Conservation (phyloP, 1,140 invertebrate genomes). For the Capitella teleta region DNA sequence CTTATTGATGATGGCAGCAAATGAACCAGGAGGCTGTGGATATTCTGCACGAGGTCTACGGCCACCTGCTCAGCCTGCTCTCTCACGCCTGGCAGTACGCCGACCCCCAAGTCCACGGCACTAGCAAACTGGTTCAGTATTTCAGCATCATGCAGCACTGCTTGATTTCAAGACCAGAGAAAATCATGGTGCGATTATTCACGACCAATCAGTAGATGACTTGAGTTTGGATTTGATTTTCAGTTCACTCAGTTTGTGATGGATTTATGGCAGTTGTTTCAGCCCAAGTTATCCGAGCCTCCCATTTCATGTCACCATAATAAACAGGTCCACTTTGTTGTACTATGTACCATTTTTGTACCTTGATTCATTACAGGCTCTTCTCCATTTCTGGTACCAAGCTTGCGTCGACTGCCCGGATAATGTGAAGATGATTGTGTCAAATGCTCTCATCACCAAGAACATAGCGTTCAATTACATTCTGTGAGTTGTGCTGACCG, state of each 20-base stretch:
- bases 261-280: slow-evolving; percentile 85
- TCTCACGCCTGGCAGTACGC: slow-evolving; percentile 68
- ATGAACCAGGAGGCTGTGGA: slow-evolving; percentile 58
- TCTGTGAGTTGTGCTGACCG: slow-evolving; percentile 68
- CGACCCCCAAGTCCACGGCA: slow-evolving; percentile 66
- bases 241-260: slow-evolving; percentile 61
- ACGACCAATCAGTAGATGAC: too few relatives aligned
- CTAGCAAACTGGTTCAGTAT: slow-evolving; percentile 81
- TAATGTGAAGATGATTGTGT: slow-evolving; percentile 74
- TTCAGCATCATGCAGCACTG: slow-evolving; percentile 83
- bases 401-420: slow-evolving; percentile 82
- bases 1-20: slow-evolving; percentile 12
- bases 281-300: slow-evolving; percentile 87
- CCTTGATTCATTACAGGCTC: slow-evolving; percentile 49
- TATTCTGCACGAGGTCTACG: slow-evolving; percentile 74
- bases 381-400: slow-evolving; percentile 84
- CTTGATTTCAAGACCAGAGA: slow-evolving; percentile 76
- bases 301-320: slow-evolving; percentile 88
- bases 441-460: slow-evolving; percentile 70
- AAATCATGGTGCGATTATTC: slow-evolving; percentile 87
- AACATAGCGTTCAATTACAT: slow-evolving; percentile 96
- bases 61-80: slow-evolving; percentile 56
- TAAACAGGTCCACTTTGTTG: slow-evolving; percentile 47
- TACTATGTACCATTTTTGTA: background rate
- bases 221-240: too few relatives aligned